Evolutionary conservation across 2,888 invertebrate species (phyloP).

Genomic region (Limenitis camilla): DNA sequence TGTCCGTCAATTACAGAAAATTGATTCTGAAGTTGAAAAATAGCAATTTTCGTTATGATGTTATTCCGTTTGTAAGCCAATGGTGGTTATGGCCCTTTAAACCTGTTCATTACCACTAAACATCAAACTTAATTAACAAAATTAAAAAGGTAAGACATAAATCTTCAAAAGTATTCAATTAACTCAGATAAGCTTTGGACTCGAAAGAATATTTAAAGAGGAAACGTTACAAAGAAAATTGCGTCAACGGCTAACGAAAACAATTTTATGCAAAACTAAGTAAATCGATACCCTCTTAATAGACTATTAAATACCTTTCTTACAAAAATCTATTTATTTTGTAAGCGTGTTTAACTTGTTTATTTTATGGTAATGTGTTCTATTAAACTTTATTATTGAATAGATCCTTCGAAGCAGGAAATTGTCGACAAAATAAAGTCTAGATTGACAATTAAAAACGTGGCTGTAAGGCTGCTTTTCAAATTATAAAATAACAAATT

Average conservation of each 20-base stretch:
- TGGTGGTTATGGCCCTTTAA: too few relatives aligned
- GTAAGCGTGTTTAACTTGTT: neutral
- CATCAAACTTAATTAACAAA: constrained; percentile 15
- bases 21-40: too few relatives aligned
- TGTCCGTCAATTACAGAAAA: too few relatives aligned
- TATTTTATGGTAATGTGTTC: too few relatives aligned
- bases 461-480: too few relatives aligned
- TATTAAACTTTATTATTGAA: too few relatives aligned
- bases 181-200: constrained; percentile 23
- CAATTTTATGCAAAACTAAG: constrained; percentile 52
- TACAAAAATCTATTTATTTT: constrained; percentile 9
- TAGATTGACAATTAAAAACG: too few relatives aligned
- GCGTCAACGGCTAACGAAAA: constrained; percentile 41
- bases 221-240: constrained; percentile 24
- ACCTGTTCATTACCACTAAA: neutral
- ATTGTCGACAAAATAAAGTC: too few relatives aligned
- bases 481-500: too few relatives aligned
- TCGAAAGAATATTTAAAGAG: constrained; percentile 33
- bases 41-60: too few relatives aligned
- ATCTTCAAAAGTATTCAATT: constrained; percentile 27
- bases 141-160: constrained; percentile 20
- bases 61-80: too few relatives aligned
- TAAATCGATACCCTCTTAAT: constrained; percentile 30
- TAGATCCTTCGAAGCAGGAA: too few relatives aligned
- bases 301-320: constrained; percentile 20